A percentile compares a stretch with the other conserved stretches of the same genome.
These are phyloP conservation scores for Labeo calbasu DNA, from an alignment of 2,797 vertebrate species.

Conservation along the genomic window DNA sequence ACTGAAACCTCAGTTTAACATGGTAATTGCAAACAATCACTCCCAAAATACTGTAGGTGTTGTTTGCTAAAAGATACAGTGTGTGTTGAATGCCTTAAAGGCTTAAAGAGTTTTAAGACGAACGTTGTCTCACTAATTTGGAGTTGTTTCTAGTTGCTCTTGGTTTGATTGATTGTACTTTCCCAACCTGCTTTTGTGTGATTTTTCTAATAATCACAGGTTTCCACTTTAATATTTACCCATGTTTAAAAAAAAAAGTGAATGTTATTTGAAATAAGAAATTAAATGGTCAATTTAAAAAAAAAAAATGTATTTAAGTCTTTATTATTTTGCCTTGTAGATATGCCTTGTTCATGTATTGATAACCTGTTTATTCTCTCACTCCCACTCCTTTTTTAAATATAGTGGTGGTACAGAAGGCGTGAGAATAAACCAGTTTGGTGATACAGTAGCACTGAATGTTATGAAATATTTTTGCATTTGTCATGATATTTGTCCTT, in stretches of 20 bases:
- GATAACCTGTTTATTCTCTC: background rate
- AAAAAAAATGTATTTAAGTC: background rate
- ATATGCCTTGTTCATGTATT: background rate
- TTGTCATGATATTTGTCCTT: background rate
- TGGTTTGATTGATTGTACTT: constrained; percentile 5
- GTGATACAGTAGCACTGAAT: background rate
- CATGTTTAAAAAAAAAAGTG: background rate
- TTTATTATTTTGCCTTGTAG: background rate
- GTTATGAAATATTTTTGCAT: background rate
- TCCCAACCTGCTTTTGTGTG: background rate
- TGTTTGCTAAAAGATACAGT: constrained; percentile 15
- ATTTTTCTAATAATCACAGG: background rate
- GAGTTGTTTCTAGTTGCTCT: background rate
- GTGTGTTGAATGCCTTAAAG: background rate
- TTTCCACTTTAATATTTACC: background rate
- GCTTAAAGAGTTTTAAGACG: background rate
- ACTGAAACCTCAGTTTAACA: background rate
- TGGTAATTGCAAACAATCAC: background rate
- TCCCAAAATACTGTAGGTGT: background rate
- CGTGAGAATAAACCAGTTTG: background rate
- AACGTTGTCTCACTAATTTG: background rate
- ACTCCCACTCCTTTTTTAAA: background rate
- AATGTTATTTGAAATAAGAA: constrained; percentile 22
- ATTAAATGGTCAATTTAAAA: constrained; percentile 8
- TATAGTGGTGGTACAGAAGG: background rate